phyloP scores from a whole-genome alignment of 2,888 invertebrate genomes.

The Monoplex corrugatus region DNA sequence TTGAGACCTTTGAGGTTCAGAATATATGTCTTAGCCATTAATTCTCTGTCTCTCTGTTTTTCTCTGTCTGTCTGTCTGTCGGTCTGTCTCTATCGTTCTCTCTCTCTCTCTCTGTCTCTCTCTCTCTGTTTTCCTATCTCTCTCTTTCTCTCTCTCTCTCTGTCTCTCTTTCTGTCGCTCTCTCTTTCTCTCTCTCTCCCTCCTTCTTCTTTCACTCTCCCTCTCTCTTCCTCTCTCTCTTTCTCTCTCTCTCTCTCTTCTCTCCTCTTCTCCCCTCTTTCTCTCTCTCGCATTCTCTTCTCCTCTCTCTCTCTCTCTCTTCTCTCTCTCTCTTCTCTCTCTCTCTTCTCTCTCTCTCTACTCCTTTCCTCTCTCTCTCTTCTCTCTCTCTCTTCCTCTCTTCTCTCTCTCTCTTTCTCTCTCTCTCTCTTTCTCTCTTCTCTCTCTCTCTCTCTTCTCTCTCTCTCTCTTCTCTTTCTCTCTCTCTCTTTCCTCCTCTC shows the following conservation, averaged over 20 bases:
- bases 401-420: too few species aligned
- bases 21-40: too few species aligned
- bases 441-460: neutral
- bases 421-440: neutral
- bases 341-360: neutral
- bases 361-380: neutral
- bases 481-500: neutral
- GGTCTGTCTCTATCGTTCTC: too few species aligned
- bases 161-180: neutral
- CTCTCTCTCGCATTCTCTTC: neutral
- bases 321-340: neutral
- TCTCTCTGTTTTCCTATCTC: neutral
- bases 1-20: too few species aligned
- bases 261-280: too few species aligned
- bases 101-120: neutral
- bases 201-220: too few species aligned
- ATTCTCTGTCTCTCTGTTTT: too few species aligned
- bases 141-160: neutral
- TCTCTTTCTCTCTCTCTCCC: neutral
- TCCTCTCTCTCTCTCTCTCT: neutral
- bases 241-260: too few species aligned
- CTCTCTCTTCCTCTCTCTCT: too few species aligned
- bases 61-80: too few species aligned
- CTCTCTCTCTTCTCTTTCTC: slow-evolving; percentile 1
- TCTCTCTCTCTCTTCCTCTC: too few species aligned